These are phyloP conservation scores for Poecilia gillii DNA, from an alignment of 2,797 vertebrate genomes.

Conservation along the genomic window DNA sequence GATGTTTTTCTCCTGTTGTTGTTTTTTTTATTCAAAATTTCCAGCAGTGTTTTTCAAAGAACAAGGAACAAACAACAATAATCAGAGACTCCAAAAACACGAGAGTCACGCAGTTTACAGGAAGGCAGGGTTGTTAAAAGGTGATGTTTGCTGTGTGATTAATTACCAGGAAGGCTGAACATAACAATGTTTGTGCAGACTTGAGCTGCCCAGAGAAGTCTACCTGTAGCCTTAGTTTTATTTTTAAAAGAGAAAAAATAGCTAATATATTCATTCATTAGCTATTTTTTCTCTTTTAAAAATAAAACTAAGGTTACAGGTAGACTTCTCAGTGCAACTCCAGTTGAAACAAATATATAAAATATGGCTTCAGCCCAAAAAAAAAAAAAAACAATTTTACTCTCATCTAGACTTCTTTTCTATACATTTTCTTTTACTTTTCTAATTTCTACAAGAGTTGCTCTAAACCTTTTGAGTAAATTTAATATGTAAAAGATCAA, in stretches of 20 bases:
- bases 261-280: neutral
- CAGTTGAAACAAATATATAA: neutral
- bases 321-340: neutral
- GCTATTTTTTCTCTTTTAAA: neutral
- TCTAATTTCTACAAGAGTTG: neutral
- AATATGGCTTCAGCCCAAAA: neutral
- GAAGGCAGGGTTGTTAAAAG: conserved; percentile 58
- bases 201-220: neutral
- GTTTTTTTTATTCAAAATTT: conserved; percentile 45
- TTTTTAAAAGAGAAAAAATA: neutral
- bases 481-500: neutral
- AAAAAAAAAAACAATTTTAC: neutral
- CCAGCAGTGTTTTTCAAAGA: conserved; percentile 44
- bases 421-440: neutral
- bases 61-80: conserved; percentile 53
- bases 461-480: neutral
- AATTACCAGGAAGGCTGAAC: conserved; percentile 35
- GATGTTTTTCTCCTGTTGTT: conserved; percentile 67
- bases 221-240: neutral
- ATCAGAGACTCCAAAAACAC: conserved; percentile 46
- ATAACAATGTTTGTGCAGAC: conserved; percentile 5
- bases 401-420: neutral
- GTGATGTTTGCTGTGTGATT: conserved; percentile 57
- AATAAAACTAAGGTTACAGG: neutral
- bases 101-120: conserved; percentile 74